Percentiles rank a stretch among this genome's conserved stretches.
phyloP scores from a whole-genome alignment of 2,113 vertebrate species.

The Parus major region DNA sequence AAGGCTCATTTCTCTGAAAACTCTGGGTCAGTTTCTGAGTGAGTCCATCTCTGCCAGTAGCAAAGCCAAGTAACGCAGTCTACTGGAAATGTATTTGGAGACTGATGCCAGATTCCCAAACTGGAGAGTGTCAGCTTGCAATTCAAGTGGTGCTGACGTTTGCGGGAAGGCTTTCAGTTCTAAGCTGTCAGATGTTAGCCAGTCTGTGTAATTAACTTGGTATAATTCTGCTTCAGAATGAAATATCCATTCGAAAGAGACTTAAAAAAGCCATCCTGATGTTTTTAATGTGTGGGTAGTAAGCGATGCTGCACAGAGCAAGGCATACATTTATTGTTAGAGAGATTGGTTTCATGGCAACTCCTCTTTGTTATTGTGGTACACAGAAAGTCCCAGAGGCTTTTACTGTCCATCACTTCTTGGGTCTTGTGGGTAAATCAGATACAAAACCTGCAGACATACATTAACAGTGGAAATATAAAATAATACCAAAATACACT shows the following conservation, averaged over 20 bases:
- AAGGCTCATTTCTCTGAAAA: background rate
- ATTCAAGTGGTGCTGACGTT: conserved; percentile 26
- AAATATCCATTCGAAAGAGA: conserved; percentile 59
- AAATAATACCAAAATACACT: background rate
- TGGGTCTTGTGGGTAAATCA: background rate
- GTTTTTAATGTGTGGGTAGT: conserved; percentile 11
- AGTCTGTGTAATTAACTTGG: conserved; percentile 59
- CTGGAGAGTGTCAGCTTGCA: background rate
- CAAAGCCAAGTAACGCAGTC: background rate
- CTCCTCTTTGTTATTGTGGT: background rate
- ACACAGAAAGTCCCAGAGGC: background rate
- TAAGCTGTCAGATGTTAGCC: conserved; percentile 37
- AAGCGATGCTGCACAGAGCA: conserved; percentile 3
- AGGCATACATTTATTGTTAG: background rate
- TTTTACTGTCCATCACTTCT: conserved; percentile 14
- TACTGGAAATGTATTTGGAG: background rate
- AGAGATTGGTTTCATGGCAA: conserved; percentile 17
- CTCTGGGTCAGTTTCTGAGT: background rate
- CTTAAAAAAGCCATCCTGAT: conserved; percentile 17
- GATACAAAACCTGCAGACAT: background rate
- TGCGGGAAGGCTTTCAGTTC: background rate
- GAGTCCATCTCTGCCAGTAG: background rate
- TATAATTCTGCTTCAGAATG: conserved; percentile 54
- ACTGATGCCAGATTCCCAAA: conserved; percentile 10
- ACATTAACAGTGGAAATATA: background rate